Evolutionary conservation across 2,888 invertebrate species (phyloP).

Genomic region (Spatulosminthurus flaviceps): DNA sequence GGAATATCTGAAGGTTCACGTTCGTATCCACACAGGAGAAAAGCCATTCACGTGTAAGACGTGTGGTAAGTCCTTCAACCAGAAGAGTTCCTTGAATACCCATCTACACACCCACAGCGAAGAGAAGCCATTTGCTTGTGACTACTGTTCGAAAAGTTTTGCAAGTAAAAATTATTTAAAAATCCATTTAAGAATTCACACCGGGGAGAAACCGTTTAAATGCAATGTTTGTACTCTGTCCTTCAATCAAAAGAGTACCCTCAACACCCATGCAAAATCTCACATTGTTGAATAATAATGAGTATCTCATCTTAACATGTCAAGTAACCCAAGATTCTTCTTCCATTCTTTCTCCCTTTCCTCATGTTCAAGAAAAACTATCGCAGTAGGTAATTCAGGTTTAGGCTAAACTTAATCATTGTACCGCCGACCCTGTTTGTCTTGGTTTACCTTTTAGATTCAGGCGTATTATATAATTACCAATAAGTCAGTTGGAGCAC

Average conservation of each 20-base stretch:
- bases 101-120: conserved; percentile 46
- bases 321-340: not conserved
- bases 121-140: conserved; percentile 47
- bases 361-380: not conserved
- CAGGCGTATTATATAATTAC: not conserved
- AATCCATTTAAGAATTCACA: conserved; percentile 44
- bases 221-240: conserved; percentile 42
- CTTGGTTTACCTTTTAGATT: too few relatives aligned
- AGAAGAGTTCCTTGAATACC: conserved; percentile 48
- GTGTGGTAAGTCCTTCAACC: conserved; percentile 48
- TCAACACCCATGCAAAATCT: conserved; percentile 47
- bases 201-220: conserved; percentile 48
- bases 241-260: conserved; percentile 48
- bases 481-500: not conserved
- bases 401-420: too few relatives aligned
- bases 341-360: not conserved
- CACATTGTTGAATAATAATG: conserved; percentile 45
- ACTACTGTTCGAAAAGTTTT: conserved; percentile 46
- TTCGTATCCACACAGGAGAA: conserved; percentile 46
- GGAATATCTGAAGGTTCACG: conserved; percentile 47
- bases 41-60: conserved; percentile 46
- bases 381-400: too few relatives aligned
- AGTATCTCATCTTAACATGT: not conserved
- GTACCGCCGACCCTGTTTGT: too few relatives aligned
- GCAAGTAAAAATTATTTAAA: conserved; percentile 47